phyloP scores from a whole-genome alignment of 2,113 vertebrate species.

The Dolichotis patagonum region DNA sequence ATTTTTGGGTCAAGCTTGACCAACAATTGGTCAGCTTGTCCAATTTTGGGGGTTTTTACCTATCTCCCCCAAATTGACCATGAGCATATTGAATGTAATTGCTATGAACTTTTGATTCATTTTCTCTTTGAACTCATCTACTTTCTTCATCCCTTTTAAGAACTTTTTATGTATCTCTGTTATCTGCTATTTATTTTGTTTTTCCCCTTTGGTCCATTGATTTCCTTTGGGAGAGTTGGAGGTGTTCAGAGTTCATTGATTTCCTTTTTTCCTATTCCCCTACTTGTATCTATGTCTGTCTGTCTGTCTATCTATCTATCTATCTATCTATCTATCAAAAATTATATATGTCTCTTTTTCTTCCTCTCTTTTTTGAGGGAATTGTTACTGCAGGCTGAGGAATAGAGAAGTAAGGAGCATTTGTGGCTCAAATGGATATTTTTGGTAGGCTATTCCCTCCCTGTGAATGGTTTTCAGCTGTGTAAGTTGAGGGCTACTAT shows the following conservation, averaged over 20 bases:
- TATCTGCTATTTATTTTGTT: background rate
- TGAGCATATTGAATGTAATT: background rate
- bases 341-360: background rate
- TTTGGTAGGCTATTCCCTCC: background rate
- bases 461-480: background rate
- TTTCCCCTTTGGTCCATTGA: background rate
- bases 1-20: too few relatives aligned
- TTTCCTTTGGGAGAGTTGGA: background rate
- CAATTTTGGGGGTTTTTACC: background rate
- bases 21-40: too few relatives aligned
- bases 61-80: background rate
- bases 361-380: background rate
- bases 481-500: background rate
- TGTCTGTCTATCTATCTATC: background rate
- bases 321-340: background rate
- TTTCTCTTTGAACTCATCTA: background rate
- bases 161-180: background rate
- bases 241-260: background rate
- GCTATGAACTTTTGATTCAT: background rate
- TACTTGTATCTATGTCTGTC: background rate
- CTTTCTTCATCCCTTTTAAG: background rate
- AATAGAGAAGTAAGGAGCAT: background rate
- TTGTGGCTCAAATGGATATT: background rate
- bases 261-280: background rate
- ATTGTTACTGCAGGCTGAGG: background rate